Conservation (phyloP, 2,888 invertebrate species). For the Phalangium opilio region DNA sequence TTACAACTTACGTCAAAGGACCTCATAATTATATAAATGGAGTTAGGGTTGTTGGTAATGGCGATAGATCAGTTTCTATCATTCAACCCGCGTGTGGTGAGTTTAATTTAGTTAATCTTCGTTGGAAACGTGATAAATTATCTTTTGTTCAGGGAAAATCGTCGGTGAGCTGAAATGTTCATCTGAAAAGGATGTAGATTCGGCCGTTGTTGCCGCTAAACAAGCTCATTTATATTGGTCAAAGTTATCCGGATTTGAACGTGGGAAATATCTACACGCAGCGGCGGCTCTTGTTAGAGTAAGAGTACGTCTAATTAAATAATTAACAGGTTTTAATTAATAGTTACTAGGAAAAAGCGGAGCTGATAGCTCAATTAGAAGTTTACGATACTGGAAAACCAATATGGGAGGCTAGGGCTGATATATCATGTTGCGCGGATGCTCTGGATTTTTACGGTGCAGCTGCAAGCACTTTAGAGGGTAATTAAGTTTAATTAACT, state of each 20-base stretch:
- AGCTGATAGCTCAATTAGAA: constrained; percentile 32
- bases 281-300: constrained; percentile 32
- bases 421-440: constrained; percentile 39
- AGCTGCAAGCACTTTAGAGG: constrained; percentile 28
- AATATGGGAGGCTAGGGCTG: constrained; percentile 39
- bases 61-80: too few relatives aligned
- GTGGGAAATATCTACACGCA: constrained; percentile 32
- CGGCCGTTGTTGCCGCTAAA: constrained; percentile 30
- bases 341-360: constrained; percentile 27
- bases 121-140: too few relatives aligned
- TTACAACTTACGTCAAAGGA: too few relatives aligned
- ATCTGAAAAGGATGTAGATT: constrained; percentile 30
- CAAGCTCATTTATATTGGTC: constrained; percentile 33
- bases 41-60: too few relatives aligned
- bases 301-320: constrained; percentile 3
- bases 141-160: constrained; percentile 7
- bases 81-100: too few relatives aligned
- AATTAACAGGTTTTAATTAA: not conserved
- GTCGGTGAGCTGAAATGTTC: constrained; percentile 15
- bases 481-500: constrained; percentile 5
- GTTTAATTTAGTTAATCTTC: too few relatives aligned
- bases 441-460: constrained; percentile 39
- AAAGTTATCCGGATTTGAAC: constrained; percentile 30
- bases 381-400: constrained; percentile 40
- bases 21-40: too few relatives aligned